Base-by-base conservation (phyloP, 1,140 invertebrate species). In the Diorhabda sublineata region DNA sequence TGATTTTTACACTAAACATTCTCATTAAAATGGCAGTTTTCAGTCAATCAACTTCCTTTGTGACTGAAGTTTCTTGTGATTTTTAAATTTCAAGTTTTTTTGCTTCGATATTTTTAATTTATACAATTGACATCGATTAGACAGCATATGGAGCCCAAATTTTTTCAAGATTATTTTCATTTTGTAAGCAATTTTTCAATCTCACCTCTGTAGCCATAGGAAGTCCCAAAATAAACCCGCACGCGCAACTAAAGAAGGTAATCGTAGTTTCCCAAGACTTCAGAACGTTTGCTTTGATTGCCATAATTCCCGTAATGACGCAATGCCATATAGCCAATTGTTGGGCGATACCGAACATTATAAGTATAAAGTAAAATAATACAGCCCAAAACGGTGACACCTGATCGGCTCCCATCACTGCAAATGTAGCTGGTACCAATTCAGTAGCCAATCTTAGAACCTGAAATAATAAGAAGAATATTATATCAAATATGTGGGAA, bases 141-240 rank as follows among this genome's bases (percentile, higher is more conserved):
- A 26, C 26, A 26, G 26, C 26, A 26, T 26, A 1, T 1, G 26
- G 26, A 26, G 26, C 26, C 26, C 26, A 26, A 26, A 26, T 26
- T 26, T 26, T 26, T 26, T 26, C 26, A 26, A 26, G 26, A 26
- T 26, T 26, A 26, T 26, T 26, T 26, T 26, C 26, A 26, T 26
- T 26, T 26, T 26, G 26, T 26, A 26, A 26, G 26, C 26, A 26
- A 26, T 26, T 52, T 42, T 57, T 59, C 62, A 47, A 57, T 84
- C 83, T 85, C 83, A 94, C 93, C 85, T 96, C 93, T 11, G 94
- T 95, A 61, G 92, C 91, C 82, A 98, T 89, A 42, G 93, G 89
- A 73, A 98, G 85, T 26, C 94, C 93, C n/a, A 96, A 81, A 9
- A 93, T 84, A 68, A 95, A 90, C 5, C 91, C 94, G 64, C 91